Percentiles rank a stretch among this genome's conserved stretches.
Conservation (phyloP, 2,888 invertebrate genomes). For the Drosophila meridionalis region DNA sequence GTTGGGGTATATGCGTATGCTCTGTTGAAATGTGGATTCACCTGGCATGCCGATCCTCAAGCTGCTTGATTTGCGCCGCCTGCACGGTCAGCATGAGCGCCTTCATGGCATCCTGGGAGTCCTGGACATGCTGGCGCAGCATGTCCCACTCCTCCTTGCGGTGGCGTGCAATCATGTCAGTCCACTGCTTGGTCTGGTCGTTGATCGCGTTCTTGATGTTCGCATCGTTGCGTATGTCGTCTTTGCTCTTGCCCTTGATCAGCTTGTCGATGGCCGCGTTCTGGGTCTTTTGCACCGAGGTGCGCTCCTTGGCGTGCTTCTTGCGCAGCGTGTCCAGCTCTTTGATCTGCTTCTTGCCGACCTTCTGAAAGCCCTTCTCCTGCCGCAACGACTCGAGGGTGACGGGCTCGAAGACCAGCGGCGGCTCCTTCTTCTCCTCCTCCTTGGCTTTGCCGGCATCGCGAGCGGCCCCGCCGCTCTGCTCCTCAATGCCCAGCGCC, state of each 20-base stretch:
- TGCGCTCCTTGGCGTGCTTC: slow-evolving; percentile 96
- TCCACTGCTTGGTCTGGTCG: slow-evolving; percentile 98
- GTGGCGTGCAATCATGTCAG: slow-evolving; percentile 93
- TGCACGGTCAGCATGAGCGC: slow-evolving; percentile 94
- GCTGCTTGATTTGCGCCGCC: slow-evolving; percentile 93
- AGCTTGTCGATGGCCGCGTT: slow-evolving; percentile 96
- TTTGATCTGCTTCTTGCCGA: slow-evolving; percentile 97
- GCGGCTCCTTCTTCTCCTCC: slow-evolving; percentile 91
- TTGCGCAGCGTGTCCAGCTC: slow-evolving; percentile 96
- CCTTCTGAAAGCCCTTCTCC: slow-evolving; percentile 96
- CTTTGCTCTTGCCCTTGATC: slow-evolving; percentile 96
- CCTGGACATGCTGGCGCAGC: slow-evolving; percentile 92
- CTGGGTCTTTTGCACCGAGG: slow-evolving; percentile 95
- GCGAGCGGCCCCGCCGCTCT: slow-evolving; percentile 88
- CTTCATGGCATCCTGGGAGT: slow-evolving; percentile 90
- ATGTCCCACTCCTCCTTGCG: slow-evolving; percentile 93
- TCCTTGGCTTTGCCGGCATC: slow-evolving; percentile 89
- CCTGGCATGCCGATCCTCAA: slow-evolving; percentile 94
- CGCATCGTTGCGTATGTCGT: slow-evolving; percentile 92
- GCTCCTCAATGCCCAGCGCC: slow-evolving; percentile 96
- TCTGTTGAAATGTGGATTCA: slow-evolving; percentile 29
- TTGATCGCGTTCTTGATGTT: slow-evolving; percentile 92
- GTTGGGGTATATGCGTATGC: background rate
- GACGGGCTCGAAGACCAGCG: slow-evolving; percentile 94
- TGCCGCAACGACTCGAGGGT: slow-evolving; percentile 93